Evolutionary conservation across 2,113 vertebrate species (phyloP).

Genomic region (Scomber scombrus): DNA sequence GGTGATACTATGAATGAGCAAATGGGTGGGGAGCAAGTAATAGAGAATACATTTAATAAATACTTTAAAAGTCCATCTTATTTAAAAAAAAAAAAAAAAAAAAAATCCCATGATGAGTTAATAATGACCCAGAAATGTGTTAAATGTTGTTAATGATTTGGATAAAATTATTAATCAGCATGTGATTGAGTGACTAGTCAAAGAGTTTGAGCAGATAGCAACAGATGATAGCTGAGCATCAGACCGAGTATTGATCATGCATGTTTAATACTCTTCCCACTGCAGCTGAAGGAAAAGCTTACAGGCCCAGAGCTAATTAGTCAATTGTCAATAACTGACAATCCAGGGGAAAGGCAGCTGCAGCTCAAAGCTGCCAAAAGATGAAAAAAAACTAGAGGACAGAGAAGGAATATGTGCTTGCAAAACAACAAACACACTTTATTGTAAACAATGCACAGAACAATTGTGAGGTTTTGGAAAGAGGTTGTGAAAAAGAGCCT

Average conservation of each 20-base stretch:
- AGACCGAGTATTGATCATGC: constrained; percentile 65
- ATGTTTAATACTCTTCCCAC: constrained; percentile 61
- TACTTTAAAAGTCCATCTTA: not conserved
- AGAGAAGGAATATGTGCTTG: not conserved
- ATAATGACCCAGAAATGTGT: constrained; percentile 22
- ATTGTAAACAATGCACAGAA: not conserved
- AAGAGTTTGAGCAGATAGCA: constrained; percentile 34
- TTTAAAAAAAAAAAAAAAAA: not conserved
- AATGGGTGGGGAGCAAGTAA: not conserved
- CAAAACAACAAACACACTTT: constrained; percentile 20
- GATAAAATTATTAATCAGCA: constrained; percentile 41
- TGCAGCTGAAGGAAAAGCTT: constrained; percentile 63
- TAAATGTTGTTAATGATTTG: constrained; percentile 48
- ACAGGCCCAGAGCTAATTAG: constrained; percentile 68
- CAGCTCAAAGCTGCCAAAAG: constrained; percentile 32
- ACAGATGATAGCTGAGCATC: constrained; percentile 46
- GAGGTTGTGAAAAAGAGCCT: constrained; percentile 18
- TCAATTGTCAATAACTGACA: constrained; percentile 73
- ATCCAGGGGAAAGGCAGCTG: constrained; percentile 40
- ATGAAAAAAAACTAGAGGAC: constrained; percentile 5
- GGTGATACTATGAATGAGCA: not conserved
- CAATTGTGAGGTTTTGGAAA: not conserved
- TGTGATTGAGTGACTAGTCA: constrained; percentile 50
- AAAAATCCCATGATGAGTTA: not conserved
- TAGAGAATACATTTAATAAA: not conserved